Evolutionary conservation across 2,888 invertebrate genomes (phyloP).

Genomic region (Minunthozetes semirufus): DNA sequence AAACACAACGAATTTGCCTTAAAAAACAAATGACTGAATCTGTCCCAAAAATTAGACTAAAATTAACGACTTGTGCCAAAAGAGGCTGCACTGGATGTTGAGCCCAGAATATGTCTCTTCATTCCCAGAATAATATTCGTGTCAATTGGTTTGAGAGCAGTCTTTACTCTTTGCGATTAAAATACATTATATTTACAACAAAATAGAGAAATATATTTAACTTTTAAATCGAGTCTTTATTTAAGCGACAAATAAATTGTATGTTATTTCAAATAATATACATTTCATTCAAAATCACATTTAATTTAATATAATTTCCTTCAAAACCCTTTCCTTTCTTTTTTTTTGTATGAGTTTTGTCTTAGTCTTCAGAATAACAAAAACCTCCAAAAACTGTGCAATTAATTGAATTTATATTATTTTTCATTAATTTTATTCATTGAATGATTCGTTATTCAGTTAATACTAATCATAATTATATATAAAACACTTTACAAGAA

Average conservation of each 20-base stretch:
- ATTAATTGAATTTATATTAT: conserved; percentile 12
- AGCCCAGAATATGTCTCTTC: neutral
- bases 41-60: conserved; percentile 9
- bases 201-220: no score
- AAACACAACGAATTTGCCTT: conserved; percentile 29
- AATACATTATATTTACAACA: no score
- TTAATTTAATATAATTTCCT: neutral
- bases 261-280: neutral
- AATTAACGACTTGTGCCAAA: neutral
- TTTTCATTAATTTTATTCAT: neutral
- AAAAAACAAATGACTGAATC: neutral
- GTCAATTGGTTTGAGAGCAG: neutral
- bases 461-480: neutral
- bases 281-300: neutral
- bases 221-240: neutral
- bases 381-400: neutral
- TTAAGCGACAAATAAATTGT: neutral
- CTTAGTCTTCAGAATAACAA: neutral
- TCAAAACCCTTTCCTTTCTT: neutral
- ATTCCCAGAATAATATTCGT: neutral
- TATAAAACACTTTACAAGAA: neutral
- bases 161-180: neutral
- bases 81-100: conserved; percentile 15
- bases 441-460: neutral
- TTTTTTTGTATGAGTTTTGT: neutral